These are phyloP conservation scores for Epinephelus awoara DNA, from an alignment of 2,797 vertebrate species.

Conservation along the genomic window DNA sequence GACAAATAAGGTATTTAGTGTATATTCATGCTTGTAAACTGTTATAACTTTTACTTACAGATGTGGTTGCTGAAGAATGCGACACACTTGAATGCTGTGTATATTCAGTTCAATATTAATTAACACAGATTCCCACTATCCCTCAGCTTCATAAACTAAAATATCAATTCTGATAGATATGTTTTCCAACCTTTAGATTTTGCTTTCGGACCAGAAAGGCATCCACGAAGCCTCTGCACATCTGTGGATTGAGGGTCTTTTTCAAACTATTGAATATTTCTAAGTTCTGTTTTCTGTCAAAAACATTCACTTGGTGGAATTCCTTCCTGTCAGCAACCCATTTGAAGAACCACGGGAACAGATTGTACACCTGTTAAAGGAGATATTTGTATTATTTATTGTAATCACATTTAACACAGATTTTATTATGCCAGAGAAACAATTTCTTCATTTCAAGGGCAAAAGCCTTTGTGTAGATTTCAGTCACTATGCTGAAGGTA, in stretches of 20 bases:
- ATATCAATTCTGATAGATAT: too few relatives aligned
- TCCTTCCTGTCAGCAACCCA: background rate
- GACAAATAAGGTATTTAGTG: too few relatives aligned
- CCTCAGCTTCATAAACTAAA: background rate
- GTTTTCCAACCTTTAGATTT: conserved; percentile 43
- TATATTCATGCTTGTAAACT: too few relatives aligned
- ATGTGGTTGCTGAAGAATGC: too few relatives aligned
- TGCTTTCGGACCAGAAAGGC: conserved; percentile 55
- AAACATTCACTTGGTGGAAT: rapidly evolving
- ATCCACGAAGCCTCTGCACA: conserved; percentile 60
- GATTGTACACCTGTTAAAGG: conserved; percentile 42
- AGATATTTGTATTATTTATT: background rate
- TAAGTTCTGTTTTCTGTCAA: conserved; percentile 6
- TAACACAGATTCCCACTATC: too few relatives aligned
- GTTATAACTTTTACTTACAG: too few relatives aligned
- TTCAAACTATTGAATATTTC: conserved; percentile 13
- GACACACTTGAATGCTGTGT: too few relatives aligned
- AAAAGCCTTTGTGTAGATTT: background rate
- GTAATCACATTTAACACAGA: background rate
- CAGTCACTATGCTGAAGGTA: background rate
- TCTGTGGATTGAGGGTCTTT: conserved; percentile 56
- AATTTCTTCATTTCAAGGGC: background rate
- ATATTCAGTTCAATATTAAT: too few relatives aligned
- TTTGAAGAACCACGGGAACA: conserved; percentile 25
- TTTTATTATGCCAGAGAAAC: background rate